Conservation (phyloP, 1,140 invertebrate species). For the Acromyrmex echinatior region DNA sequence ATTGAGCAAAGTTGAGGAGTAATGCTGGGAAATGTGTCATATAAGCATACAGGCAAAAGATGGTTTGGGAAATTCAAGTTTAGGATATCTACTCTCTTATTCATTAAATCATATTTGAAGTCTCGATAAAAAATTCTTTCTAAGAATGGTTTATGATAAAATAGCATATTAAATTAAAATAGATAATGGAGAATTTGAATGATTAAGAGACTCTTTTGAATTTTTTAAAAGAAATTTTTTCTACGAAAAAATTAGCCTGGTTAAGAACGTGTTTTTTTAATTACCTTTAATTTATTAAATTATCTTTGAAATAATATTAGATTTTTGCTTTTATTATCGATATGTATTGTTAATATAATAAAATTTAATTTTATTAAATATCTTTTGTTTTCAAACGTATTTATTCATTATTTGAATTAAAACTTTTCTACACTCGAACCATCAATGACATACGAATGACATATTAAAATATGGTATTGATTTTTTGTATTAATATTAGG, state of each 20-base stretch:
- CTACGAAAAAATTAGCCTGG: neutral
- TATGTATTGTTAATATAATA: neutral
- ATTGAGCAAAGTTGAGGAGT: conserved; percentile 50
- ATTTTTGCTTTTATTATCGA: neutral
- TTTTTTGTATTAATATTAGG: conserved; percentile 6
- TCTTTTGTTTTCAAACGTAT: neutral
- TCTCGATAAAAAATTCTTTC: neutral
- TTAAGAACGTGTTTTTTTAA: neutral
- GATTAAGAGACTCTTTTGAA: neutral
- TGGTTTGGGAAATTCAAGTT: neutral
- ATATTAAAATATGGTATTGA: neutral
- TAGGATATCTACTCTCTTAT: neutral
- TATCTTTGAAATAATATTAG: neutral
- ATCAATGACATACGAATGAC: neutral
- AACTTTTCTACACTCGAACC: neutral
- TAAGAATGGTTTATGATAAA: neutral
- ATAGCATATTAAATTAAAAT: neutral
- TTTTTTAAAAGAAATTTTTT: neutral
- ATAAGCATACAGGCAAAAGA: conserved; percentile 31
- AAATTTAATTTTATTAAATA: conserved; percentile 29
- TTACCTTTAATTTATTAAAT: neutral
- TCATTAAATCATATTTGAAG: conserved; percentile 17
- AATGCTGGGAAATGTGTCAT: conserved; percentile 28
- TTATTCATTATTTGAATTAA: conserved; percentile 9
- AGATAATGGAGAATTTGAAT: neutral